Evolutionary conservation across 2,113 vertebrate genomes (phyloP).

Genomic region (Tonatia bakeri): DNA sequence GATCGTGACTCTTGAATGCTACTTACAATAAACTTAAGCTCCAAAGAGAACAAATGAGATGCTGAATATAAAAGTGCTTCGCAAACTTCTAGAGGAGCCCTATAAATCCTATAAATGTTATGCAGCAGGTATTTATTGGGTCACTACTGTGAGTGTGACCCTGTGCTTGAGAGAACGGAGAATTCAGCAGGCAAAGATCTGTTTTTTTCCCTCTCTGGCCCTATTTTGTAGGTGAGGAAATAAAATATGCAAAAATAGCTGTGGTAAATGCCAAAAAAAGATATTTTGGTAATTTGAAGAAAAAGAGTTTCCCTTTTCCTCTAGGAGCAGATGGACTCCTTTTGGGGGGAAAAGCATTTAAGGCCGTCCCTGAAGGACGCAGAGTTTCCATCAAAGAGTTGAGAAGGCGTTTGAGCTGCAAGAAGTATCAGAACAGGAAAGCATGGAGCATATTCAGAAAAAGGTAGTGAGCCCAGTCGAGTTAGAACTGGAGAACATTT

Average conservation of each 20-base stretch:
- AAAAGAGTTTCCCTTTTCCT: background rate
- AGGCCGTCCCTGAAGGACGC: background rate
- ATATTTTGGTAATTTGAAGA: background rate
- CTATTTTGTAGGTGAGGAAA: background rate
- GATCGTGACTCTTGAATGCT: background rate
- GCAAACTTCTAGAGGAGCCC: background rate
- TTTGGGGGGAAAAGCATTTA: background rate
- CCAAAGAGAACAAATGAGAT: constrained; percentile 17
- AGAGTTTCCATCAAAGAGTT: background rate
- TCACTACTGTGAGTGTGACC: background rate
- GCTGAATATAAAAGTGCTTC: background rate
- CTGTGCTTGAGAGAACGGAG: background rate
- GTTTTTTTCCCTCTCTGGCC: background rate
- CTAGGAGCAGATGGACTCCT: background rate
- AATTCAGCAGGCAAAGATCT: background rate
- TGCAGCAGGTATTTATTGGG: background rate
- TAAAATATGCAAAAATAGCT: background rate
- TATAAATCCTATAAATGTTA: background rate
- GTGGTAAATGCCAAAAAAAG: background rate
- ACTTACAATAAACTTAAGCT: background rate
- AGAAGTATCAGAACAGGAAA: background rate
- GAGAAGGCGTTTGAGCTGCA: background rate
- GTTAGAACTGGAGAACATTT: background rate
- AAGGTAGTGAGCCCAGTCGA: background rate
- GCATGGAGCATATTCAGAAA: background rate